phyloP scores from a whole-genome alignment of 2,113 vertebrate genomes.

The Bettongia penicillata region DNA sequence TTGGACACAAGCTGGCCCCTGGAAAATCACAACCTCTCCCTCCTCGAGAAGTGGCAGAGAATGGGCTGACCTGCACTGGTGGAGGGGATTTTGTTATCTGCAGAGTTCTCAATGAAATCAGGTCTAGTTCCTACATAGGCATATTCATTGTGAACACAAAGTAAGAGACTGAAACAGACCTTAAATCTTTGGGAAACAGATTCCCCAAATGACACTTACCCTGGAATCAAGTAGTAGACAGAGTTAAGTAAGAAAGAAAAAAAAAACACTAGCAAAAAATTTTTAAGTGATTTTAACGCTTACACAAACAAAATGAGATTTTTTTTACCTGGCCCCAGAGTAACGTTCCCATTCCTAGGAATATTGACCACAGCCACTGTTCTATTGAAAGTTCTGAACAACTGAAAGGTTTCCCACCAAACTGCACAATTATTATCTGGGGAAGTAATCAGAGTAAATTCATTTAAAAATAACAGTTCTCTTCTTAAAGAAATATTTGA shows the following conservation, averaged over 20 bases:
- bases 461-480: conserved; percentile 35
- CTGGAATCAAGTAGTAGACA: conserved; percentile 40
- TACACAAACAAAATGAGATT: conserved; percentile 56
- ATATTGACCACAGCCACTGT: conserved; percentile 98
- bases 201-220: conserved; percentile 37
- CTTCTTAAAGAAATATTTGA: conserved; percentile 38
- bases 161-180: conserved; percentile 3
- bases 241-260: conserved; percentile 10
- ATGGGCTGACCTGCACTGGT: background rate
- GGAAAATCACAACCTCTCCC: background rate
- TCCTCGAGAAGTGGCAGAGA: background rate
- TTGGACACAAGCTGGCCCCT: background rate
- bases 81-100: background rate
- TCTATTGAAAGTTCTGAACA: conserved; percentile 93
- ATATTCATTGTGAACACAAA: background rate
- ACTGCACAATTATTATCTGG: conserved; percentile 97
- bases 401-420: conserved; percentile 98
- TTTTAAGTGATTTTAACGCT: conserved; percentile 17
- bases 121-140: background rate
- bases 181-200: background rate
- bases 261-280: conserved; percentile 20
- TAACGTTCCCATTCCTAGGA: conserved; percentile 96
- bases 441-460: conserved; percentile 71
- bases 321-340: conserved; percentile 98
- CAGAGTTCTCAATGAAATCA: background rate